Percentiles rank a stretch among this genome's conserved stretches.
These are phyloP conservation scores for Frankliniella fusca DNA, from an alignment of 2,888 invertebrate species.

Conservation along the genomic window DNA sequence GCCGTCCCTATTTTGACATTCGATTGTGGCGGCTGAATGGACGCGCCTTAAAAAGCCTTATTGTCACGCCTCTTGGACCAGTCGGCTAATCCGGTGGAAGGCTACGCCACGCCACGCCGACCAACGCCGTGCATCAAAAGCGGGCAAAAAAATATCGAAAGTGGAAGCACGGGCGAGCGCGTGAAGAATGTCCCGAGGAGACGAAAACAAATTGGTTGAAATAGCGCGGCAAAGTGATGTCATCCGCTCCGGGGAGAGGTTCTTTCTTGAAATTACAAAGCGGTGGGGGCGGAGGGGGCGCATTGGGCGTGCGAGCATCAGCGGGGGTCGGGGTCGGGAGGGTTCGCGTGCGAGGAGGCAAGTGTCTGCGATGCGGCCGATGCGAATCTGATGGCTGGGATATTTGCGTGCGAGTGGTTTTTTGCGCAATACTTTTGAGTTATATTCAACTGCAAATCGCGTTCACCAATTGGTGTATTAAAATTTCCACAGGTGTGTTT, in stretches of 20 bases:
- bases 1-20: conserved; percentile 12
- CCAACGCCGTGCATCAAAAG: background rate
- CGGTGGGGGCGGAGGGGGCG: background rate
- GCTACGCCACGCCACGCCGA: background rate
- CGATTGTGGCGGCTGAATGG: conserved; percentile 21
- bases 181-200: background rate
- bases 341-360: background rate
- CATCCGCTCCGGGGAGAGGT: background rate
- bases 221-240: conserved; percentile 17
- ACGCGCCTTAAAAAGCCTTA: background rate
- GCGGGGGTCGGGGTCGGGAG: background rate
- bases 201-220: conserved; percentile 22
- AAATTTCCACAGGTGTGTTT: no score
- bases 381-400: no score
- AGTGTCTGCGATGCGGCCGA: background rate
- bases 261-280: conserved; percentile 25
- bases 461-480: no score
- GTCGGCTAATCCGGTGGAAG: conserved; percentile 4
- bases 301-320: background rate
- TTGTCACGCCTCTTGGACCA: background rate
- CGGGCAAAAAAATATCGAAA: conserved; percentile 13
- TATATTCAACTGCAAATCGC: no score
- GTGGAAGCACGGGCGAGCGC: background rate
- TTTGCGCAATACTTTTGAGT: no score
- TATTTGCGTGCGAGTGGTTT: no score